Percentiles rank a stretch among this genome's conserved stretches.
phyloP scores from a whole-genome alignment of 2,888 invertebrate species.

The Agriopis aurantiaria region DNA sequence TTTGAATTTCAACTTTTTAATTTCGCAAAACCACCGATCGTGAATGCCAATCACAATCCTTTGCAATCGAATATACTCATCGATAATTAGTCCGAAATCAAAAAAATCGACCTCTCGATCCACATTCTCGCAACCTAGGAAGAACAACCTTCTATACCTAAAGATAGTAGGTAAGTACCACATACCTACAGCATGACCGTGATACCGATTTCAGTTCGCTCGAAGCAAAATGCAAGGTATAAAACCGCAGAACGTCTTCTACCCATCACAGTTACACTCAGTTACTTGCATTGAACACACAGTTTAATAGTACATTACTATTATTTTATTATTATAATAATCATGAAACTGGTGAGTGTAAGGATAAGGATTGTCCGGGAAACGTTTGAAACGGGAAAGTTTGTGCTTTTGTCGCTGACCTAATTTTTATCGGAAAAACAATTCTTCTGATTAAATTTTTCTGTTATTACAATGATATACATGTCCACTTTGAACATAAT shows the following conservation, averaged over 20 bases:
- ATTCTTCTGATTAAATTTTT: not conserved
- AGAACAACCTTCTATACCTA: slow-evolving; percentile 58
- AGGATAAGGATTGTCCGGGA: not conserved
- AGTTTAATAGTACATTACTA: slow-evolving; percentile 48
- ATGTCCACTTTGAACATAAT: too few relatives aligned
- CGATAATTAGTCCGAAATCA: slow-evolving; percentile 35
- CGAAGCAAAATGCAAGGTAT: slow-evolving; percentile 64
- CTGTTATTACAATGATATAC: not conserved
- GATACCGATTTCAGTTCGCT: slow-evolving; percentile 75
- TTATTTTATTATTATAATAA: slow-evolving; percentile 50
- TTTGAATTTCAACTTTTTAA: too few relatives aligned
- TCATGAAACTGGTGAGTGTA: slow-evolving; percentile 82
- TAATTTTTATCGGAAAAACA: not conserved
- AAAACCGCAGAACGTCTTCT: slow-evolving; percentile 65
- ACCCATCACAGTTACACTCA: slow-evolving; percentile 73
- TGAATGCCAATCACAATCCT: slow-evolving; percentile 24
- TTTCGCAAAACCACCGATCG: slow-evolving; percentile 13
- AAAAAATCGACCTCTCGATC: slow-evolving; percentile 48
- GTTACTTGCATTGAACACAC: slow-evolving; percentile 61
- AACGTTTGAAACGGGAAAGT: not conserved
- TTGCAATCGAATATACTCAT: slow-evolving; percentile 3
- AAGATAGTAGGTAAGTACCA: slow-evolving; percentile 25
- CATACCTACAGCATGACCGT: slow-evolving; percentile 64
- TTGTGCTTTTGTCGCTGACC: not conserved
- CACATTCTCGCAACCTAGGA: slow-evolving; percentile 64